These are phyloP conservation scores for Rhinolophus ferrumequinum DNA, from an alignment of 2,113 vertebrate species.

Conservation along the genomic window DNA sequence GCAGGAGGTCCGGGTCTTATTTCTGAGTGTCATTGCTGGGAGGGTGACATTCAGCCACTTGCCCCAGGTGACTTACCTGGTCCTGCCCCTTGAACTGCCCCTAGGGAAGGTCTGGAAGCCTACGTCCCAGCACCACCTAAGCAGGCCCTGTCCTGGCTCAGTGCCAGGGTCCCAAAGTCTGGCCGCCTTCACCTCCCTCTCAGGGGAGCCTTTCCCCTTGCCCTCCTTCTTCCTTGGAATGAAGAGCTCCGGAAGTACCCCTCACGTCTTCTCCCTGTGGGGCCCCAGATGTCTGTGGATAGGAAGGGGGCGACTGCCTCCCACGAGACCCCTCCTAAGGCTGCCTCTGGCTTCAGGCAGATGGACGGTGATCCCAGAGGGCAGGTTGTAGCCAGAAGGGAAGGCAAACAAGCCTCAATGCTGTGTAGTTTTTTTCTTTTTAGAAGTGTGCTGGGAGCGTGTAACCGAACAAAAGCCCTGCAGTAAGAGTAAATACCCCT, in stretches of 20 bases:
- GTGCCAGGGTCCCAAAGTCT: neutral
- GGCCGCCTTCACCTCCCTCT: neutral
- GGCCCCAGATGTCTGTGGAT: too few relatives aligned
- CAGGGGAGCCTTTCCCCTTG: accelerated
- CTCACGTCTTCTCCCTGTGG: neutral
- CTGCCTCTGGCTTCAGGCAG: neutral
- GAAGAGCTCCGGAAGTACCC: neutral
- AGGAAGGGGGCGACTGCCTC: neutral
- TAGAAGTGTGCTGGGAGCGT: too few relatives aligned
- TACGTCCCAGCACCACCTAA: neutral
- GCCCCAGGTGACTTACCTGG: too few relatives aligned
- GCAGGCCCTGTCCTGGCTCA: neutral
- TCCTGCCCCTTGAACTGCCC: neutral
- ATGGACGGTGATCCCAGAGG: accelerated
- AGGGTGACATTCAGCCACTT: neutral
- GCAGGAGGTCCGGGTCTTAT: neutral
- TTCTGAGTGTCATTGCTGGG: neutral
- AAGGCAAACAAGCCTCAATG: too few relatives aligned
- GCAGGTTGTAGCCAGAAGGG: too few relatives aligned
- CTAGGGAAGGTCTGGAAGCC: neutral
- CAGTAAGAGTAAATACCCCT: too few relatives aligned
- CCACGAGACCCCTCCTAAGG: neutral
- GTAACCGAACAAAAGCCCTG: too few relatives aligned
- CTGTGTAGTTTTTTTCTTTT: too few relatives aligned
- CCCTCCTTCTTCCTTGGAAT: neutral